Evolutionary conservation across 2,888 invertebrate species (phyloP).

Genomic region (Gymnoscelis rufifasciata): DNA sequence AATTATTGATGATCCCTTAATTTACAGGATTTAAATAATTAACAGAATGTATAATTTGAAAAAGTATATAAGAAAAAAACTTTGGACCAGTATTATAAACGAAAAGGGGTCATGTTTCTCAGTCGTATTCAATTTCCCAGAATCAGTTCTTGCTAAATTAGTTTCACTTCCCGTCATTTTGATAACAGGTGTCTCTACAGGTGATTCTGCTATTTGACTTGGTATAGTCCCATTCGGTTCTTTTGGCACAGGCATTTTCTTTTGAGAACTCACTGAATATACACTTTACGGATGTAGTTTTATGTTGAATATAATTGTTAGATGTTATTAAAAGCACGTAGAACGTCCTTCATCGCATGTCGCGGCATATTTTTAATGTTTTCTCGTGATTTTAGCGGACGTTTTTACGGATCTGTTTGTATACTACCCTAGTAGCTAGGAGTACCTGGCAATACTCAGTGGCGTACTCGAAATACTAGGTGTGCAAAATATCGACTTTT

Average conservation of each 20-base stretch:
- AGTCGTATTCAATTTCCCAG: conserved; percentile 84
- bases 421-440: not conserved
- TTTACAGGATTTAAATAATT: too few species aligned
- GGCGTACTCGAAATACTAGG: not conserved
- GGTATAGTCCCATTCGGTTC: conserved; percentile 67
- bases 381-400: too few species aligned
- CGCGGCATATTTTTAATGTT: conserved; percentile 56
- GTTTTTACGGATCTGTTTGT: too few species aligned
- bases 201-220: conserved; percentile 60
- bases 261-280: conserved; percentile 69
- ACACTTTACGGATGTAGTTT: conserved; percentile 54
- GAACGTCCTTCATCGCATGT: conserved; percentile 32
- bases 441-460: not conserved
- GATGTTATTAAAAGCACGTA: conserved; percentile 39
- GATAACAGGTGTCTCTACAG: conserved; percentile 52
- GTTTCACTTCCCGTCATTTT: conserved; percentile 64
- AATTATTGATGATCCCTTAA: too few species aligned
- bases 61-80: too few species aligned
- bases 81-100: too few species aligned
- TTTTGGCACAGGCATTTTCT: conserved; percentile 53
- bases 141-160: conserved; percentile 83
- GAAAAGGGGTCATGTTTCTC: too few species aligned
- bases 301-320: conserved; percentile 51
- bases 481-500: not conserved
- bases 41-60: too few species aligned